phyloP scores from a whole-genome alignment of 2,888 invertebrate genomes.

The Camptogramma bilineatum region DNA sequence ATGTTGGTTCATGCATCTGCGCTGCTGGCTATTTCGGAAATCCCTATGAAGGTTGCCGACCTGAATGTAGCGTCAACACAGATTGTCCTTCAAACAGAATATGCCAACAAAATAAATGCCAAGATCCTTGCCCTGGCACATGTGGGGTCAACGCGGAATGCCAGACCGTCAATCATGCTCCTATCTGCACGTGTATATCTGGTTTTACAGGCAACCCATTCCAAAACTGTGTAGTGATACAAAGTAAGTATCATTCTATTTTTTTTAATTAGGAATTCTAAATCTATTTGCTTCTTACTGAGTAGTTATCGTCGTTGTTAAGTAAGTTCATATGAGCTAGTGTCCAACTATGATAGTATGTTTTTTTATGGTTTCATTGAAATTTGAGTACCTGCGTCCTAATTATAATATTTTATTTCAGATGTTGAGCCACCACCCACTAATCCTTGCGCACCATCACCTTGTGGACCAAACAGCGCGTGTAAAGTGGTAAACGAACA shows the following conservation, averaged over 20 bases:
- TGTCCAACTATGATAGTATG: not conserved
- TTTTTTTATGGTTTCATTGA: not conserved
- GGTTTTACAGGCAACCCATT: conserved; percentile 88
- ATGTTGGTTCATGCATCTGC: conserved; percentile 90
- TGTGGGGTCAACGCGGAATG: conserved; percentile 91
- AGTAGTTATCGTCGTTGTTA: not conserved
- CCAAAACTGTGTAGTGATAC: conserved; percentile 65
- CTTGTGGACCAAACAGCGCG: conserved; percentile 93
- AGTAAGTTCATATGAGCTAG: not conserved
- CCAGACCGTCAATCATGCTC: conserved; percentile 89
- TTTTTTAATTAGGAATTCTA: not conserved
- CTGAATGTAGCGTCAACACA: conserved; percentile 90
- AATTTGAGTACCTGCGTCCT: not conserved
- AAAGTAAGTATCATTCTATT: conserved; percentile 58
- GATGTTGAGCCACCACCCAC: conserved; percentile 59
- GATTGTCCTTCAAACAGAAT: conserved; percentile 90
- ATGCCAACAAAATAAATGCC: conserved; percentile 90
- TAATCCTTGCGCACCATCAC: conserved; percentile 90
- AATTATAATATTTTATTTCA: conserved; percentile 41
- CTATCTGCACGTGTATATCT: conserved; percentile 88
- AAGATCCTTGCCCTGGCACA: conserved; percentile 90
- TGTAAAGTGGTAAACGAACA: conserved; percentile 90
- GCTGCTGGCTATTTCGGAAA: conserved; percentile 87
- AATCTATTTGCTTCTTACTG: conserved; percentile 6
- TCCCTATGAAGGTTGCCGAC: conserved; percentile 89